Percentiles rank a stretch among this genome's conserved stretches.
phyloP scores from a whole-genome alignment of 2,888 invertebrate genomes.

The Papilio gigon region DNA sequence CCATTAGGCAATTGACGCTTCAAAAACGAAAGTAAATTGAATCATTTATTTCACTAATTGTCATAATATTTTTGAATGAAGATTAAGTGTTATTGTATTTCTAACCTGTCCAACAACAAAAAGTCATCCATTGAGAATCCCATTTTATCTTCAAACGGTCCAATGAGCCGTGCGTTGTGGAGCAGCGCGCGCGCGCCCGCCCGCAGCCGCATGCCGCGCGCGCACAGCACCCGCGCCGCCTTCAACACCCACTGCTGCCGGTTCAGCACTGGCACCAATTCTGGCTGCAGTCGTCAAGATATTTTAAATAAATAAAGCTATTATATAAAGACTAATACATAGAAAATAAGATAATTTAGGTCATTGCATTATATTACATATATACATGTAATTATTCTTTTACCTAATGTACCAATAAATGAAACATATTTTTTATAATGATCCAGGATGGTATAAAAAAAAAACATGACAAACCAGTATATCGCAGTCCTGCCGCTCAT shows the following conservation, averaged over 20 bases:
- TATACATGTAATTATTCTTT: too few relatives aligned
- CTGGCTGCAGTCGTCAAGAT: slow-evolving; percentile 58
- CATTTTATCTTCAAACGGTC: slow-evolving; percentile 89
- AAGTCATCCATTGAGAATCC: slow-evolving; percentile 94
- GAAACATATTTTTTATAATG: too few relatives aligned
- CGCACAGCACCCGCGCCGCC: slow-evolving; percentile 86
- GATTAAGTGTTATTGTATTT: slow-evolving; percentile 13
- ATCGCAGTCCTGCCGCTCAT: slow-evolving; percentile 77
- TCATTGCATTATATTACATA: slow-evolving; percentile 26
- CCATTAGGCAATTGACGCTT: too few relatives aligned
- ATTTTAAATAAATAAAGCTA: not conserved
- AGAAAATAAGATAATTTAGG: too few relatives aligned
- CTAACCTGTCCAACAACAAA: slow-evolving; percentile 89
- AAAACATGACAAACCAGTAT: too few relatives aligned
- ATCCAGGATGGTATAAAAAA: too few relatives aligned
- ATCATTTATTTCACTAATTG: slow-evolving; percentile 38
- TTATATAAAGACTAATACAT: too few relatives aligned
- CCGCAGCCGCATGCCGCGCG: slow-evolving; percentile 86
- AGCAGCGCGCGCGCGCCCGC: slow-evolving; percentile 88
- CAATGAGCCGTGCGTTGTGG: slow-evolving; percentile 94
- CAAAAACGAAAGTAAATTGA: too few relatives aligned
- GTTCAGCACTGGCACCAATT: slow-evolving; percentile 80
- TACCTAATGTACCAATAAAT: too few relatives aligned
- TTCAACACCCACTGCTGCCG: slow-evolving; percentile 85
- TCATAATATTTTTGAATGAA: not conserved